Conservation (phyloP, 2,888 invertebrate species). For the Drosophila fulvimacula region DNA sequence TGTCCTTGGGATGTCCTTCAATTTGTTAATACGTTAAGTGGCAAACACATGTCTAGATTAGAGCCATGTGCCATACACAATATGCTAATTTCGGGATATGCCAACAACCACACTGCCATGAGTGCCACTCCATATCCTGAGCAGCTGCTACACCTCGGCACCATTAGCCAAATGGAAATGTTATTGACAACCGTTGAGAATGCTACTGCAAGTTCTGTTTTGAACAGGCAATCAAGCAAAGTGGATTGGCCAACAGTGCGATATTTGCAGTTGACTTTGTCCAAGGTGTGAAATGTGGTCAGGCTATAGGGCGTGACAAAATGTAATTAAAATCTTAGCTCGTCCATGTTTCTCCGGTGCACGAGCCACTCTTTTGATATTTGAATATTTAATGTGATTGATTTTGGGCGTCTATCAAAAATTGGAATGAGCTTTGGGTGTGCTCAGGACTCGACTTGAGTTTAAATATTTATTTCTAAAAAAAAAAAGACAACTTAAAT, state of each 20-base stretch:
- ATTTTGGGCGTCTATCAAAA: slow-evolving; percentile 31
- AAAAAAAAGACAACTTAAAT: slow-evolving; percentile 11
- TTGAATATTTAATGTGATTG: slow-evolving; percentile 54
- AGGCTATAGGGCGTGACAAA: slow-evolving; percentile 47
- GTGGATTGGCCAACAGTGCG: slow-evolving; percentile 50
- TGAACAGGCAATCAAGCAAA: slow-evolving; percentile 64
- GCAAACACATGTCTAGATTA: slow-evolving; percentile 15
- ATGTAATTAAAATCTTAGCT: slow-evolving; percentile 56
- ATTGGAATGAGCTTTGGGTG: slow-evolving; percentile 35
- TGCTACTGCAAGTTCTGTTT: slow-evolving; percentile 6
- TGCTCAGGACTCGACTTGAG: slow-evolving; percentile 29
- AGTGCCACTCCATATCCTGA: slow-evolving; percentile 4
- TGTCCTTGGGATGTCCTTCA: slow-evolving; percentile 25
- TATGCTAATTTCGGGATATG: slow-evolving; percentile 47
- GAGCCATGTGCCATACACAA: slow-evolving; percentile 16
- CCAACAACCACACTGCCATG: neutral
- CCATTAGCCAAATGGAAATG: slow-evolving; percentile 54
- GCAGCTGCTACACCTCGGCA: slow-evolving; percentile 30
- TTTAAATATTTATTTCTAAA: slow-evolving; percentile 10
- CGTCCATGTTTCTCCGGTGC: neutral
- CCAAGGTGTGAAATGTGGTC: slow-evolving; percentile 44
- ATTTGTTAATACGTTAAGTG: slow-evolving; percentile 20
- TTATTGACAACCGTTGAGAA: slow-evolving; percentile 19
- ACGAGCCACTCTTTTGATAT: slow-evolving; percentile 9
- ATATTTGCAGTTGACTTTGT: slow-evolving; percentile 28